Base-by-base conservation (phyloP, 1,140 invertebrate species). In the Chrysoperla carnea region DNA sequence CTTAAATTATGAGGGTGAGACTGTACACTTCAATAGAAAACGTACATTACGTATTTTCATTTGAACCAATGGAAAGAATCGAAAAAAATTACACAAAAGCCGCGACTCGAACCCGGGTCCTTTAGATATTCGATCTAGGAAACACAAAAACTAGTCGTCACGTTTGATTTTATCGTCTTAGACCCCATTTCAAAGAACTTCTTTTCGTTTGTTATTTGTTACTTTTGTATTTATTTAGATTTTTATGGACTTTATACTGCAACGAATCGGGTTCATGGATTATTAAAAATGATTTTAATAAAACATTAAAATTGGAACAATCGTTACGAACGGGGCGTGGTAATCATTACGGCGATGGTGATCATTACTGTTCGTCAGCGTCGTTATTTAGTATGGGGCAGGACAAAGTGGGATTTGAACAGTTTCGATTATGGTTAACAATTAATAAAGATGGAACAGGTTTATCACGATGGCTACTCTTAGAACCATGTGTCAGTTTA, bases 161-260 rank as follows among this genome's bases (percentile, higher is more conserved):
- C n/a, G n/a, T n/a, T n/a, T n/a, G n/a, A n/a, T n/a, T n/a, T n/a
- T n/a, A n/a, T n/a, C n/a, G n/a, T n/a, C n/a, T n/a, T n/a, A n/a
- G n/a, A n/a, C n/a, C n/a, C n/a, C n/a, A n/a, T n/a, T n/a, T n/a
- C n/a, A n/a, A n/a, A n/a, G n/a, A n/a, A n/a, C n/a, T n/a, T n/a
- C n/a, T n/a, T n/a, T n/a, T n/a, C n/a, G n/a, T n/a, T n/a, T n/a
- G n/a, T n/a, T n/a, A n/a, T n/a, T n/a, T n/a, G 17, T 23, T 23
- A 23, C 17, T 23, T 23, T 23, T 23, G 2, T 23, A 23, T 23
- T 23, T 23, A 9, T 12, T 31, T 31, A 67, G 73, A 73, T 87
- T 88, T 61, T 65, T 89, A 28, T 89, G 84, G 74, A 80, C 78
- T 31, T 62, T 90, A n/a, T 89, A 88, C 61, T 76, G 78, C 38